Conservation (phyloP, 2,888 invertebrate genomes). For the Eristalinus sepulchralis region DNA sequence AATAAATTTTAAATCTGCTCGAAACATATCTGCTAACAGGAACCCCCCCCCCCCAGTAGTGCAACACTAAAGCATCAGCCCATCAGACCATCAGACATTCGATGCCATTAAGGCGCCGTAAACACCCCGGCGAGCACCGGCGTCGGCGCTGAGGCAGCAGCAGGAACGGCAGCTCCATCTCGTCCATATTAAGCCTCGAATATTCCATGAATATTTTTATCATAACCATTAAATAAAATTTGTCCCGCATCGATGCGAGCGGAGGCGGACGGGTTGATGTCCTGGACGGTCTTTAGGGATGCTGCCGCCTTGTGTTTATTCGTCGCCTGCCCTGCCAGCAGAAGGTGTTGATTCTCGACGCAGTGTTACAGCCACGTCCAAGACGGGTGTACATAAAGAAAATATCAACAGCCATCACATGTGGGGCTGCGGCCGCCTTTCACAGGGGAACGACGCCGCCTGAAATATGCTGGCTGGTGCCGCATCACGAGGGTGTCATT, state of each 20-base stretch:
- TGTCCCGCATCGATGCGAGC: constrained; percentile 63
- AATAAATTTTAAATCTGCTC: constrained; percentile 69
- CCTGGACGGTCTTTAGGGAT: constrained; percentile 1
- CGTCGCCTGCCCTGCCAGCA: background rate
- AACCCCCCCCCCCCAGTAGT: constrained; percentile 26
- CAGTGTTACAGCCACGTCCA: constrained; percentile 27
- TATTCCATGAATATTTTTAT: constrained; percentile 72
- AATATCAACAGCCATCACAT: background rate
- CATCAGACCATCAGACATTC: background rate
- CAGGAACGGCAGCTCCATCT: background rate
- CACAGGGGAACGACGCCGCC: constrained; percentile 9
- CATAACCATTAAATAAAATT: constrained; percentile 70
- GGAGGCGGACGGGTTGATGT: constrained; percentile 35
- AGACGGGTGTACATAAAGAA: constrained; percentile 12
- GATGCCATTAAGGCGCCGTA: constrained; percentile 42
- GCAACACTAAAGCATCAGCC: constrained; percentile 28
- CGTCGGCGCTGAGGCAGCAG: no score
- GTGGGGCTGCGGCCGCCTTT: constrained; percentile 19
- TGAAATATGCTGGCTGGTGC: constrained; percentile 35
- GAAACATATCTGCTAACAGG: constrained; percentile 46
- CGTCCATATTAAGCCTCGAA: constrained; percentile 43
- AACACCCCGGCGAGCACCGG: constrained; percentile 27
- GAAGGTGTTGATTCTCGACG: constrained; percentile 52
- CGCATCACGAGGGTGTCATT: constrained; percentile 19
- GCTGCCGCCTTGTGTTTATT: background rate